phyloP scores from a whole-genome alignment of 2,888 invertebrate species.

The Hypsopygia costalis region DNA sequence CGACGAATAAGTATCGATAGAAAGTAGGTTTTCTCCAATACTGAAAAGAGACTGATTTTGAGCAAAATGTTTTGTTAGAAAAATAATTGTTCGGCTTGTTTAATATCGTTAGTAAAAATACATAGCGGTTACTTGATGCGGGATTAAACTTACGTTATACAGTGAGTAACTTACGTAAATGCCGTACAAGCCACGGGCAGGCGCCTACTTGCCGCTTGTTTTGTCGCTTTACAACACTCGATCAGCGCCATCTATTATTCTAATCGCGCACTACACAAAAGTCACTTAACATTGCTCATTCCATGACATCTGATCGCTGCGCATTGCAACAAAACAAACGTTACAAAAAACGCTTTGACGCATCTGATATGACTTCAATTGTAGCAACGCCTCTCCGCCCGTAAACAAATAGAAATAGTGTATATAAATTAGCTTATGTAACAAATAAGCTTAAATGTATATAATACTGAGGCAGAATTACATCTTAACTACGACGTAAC shows the following conservation, averaged over 20 bases:
- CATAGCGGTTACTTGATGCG: constrained; percentile 68
- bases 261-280: constrained; percentile 6
- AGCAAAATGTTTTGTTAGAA: constrained; percentile 75
- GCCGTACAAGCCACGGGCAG: constrained; percentile 73
- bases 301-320: constrained; percentile 3
- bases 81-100: constrained; percentile 67
- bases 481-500: constrained; percentile 79
- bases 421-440: constrained; percentile 80
- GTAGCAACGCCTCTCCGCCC: constrained; percentile 72
- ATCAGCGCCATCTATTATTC: constrained; percentile 26
- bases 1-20: constrained; percentile 40
- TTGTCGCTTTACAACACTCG: constrained; percentile 27
- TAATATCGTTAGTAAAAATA: constrained; percentile 63
- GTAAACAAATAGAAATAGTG: constrained; percentile 74
- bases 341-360: constrained; percentile 51
- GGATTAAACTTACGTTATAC: constrained; percentile 72
- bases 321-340: constrained; percentile 38
- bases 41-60: constrained; percentile 64
- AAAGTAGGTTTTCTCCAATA: constrained; percentile 39
- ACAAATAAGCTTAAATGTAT: constrained; percentile 80
- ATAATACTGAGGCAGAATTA: constrained; percentile 81
- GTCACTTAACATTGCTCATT: not conserved
- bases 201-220: constrained; percentile 42
- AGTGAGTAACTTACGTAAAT: constrained; percentile 73
- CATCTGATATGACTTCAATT: constrained; percentile 76